Conservation (phyloP, 37 sponge, comb jelly and placozoan species). For the Beroe forskalii region DNA sequence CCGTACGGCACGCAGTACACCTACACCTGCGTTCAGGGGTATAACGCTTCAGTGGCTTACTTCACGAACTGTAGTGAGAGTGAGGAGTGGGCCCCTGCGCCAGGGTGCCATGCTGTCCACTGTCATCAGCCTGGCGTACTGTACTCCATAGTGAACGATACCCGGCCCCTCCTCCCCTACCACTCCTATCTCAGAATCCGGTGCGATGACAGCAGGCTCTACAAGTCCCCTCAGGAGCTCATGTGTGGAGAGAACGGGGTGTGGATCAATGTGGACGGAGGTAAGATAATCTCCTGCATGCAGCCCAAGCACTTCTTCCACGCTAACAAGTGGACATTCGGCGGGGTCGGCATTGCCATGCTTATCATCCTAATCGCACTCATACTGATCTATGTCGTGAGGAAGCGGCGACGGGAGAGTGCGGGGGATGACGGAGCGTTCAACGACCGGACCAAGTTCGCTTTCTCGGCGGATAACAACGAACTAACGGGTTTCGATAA, state of each 20-base stretch:
- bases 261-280: neutral
- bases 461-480: conserved; percentile 10
- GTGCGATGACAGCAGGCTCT: conserved; percentile 18
- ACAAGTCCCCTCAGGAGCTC: neutral
- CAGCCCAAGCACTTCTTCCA: neutral
- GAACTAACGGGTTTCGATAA: conserved; percentile 40
- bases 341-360: conserved; percentile 35
- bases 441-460: neutral
- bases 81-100: neutral
- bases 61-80: conserved; percentile 10
- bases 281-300: neutral
- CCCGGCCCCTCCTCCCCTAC: conserved; percentile 12
- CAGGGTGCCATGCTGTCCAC: conserved; percentile 2
- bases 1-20: neutral
- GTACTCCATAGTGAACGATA: conserved; percentile 19
- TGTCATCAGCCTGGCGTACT: neutral
- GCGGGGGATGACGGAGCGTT: too few species aligned
- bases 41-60: conserved; percentile 13
- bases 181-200: neutral
- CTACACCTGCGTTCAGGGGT: neutral
- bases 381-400: conserved; percentile 1
- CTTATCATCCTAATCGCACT: neutral
- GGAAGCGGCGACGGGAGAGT: neutral
- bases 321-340: conserved; percentile 52
- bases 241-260: neutral